A percentile compares a stretch with the other conserved stretches of the same genome.
phyloP scores from a whole-genome alignment of 2,797 vertebrate genomes.

The Thamnophis elegans region DNA sequence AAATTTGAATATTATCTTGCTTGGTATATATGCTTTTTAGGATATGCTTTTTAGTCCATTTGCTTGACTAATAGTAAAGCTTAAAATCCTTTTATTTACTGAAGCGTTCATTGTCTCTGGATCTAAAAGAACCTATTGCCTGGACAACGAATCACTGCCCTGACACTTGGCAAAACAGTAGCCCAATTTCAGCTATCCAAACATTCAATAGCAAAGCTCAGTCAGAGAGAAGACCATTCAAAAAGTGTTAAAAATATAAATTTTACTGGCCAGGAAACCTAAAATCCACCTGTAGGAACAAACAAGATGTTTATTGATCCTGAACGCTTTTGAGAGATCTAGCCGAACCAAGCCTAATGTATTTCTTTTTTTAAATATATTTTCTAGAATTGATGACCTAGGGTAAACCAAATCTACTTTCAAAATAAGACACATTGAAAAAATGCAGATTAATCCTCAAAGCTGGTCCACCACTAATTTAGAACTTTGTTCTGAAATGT shows the following conservation, averaged over 20 bases:
- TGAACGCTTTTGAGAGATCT: neutral
- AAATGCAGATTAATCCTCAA: neutral
- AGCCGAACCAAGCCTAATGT: neutral
- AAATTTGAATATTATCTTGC: no score
- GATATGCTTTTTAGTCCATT: no score
- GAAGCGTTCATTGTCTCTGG: no score
- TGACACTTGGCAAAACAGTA: neutral
- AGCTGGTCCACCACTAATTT: neutral
- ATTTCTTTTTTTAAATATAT: neutral
- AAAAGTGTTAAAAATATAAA: neutral
- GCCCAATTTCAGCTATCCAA: neutral
- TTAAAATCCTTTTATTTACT: no score
- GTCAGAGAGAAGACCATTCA: neutral
- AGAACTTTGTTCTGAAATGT: neutral
- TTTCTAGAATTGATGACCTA: neutral
- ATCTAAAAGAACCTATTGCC: no score
- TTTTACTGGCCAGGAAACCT: neutral
- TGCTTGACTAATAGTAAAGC: no score
- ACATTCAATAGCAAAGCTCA: neutral
- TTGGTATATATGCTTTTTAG: no score
- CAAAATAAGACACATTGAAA: neutral
- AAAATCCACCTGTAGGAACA: neutral
- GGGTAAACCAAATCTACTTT: neutral
- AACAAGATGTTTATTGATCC: neutral
- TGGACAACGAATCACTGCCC: no score